Conservation (phyloP, 2,113 vertebrate species). For the Apeltes quadracus region DNA sequence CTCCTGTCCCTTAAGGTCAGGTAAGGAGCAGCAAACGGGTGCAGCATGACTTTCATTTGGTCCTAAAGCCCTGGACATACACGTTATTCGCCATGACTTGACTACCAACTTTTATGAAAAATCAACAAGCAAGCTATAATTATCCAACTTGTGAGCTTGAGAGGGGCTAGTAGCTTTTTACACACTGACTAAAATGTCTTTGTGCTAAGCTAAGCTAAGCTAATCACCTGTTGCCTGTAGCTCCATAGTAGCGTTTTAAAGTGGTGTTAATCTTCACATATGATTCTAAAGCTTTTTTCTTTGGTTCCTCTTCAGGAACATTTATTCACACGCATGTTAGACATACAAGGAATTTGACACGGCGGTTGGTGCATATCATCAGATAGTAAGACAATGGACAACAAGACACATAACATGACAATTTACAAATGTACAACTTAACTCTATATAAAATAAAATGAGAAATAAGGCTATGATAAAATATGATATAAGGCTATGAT, state of each 20-base stretch:
- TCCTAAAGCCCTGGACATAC: too few relatives aligned
- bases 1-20: neutral
- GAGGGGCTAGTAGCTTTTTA: neutral
- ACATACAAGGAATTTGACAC: too few relatives aligned
- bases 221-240: neutral
- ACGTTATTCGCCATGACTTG: too few relatives aligned
- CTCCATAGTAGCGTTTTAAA: neutral
- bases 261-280: neutral
- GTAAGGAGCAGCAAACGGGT: rapidly evolving
- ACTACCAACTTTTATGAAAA: neutral
- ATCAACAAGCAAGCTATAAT: neutral
- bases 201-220: neutral
- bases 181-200: neutral
- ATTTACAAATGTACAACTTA: too few relatives aligned
- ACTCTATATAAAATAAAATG: too few relatives aligned
- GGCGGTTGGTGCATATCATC: too few relatives aligned
- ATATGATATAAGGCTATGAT: too few relatives aligned
- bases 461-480: too few relatives aligned
- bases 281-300: too few relatives aligned
- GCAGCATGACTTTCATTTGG: neutral
- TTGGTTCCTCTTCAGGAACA: neutral
- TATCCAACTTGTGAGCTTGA: neutral
- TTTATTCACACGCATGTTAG: neutral
- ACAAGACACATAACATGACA: too few relatives aligned
- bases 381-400: too few relatives aligned